phyloP scores from a whole-genome alignment of 2,113 vertebrate species.

The Ptilorrhoa leucosticta region DNA sequence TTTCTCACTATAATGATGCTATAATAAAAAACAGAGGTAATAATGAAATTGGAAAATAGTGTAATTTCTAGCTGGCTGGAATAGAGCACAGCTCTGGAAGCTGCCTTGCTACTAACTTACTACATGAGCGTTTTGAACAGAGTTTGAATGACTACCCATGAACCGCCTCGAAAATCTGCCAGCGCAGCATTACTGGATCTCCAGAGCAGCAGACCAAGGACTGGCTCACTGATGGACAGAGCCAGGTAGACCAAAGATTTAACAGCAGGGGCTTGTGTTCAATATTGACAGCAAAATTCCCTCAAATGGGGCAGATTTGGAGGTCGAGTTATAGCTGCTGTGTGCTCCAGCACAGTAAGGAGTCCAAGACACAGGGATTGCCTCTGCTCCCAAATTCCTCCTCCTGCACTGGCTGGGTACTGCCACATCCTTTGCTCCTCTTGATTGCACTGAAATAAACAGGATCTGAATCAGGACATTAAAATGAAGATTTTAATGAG shows the following conservation, averaged over 20 bases:
- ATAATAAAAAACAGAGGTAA: slow-evolving; percentile 60
- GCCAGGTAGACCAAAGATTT: background rate
- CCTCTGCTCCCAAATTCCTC: background rate
- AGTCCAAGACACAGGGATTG: background rate
- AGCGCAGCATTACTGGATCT: background rate
- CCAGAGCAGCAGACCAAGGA: background rate
- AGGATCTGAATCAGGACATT: slow-evolving; percentile 18
- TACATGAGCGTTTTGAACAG: background rate
- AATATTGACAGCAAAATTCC: background rate
- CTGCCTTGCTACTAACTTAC: background rate
- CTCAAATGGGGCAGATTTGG: background rate
- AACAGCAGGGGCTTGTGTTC: background rate
- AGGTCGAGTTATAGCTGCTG: background rate
- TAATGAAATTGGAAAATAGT: slow-evolving; percentile 45
- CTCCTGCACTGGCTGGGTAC: background rate
- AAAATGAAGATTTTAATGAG: slow-evolving; percentile 5
- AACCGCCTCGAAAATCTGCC: background rate
- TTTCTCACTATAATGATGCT: slow-evolving; percentile 56
- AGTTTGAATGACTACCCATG: background rate
- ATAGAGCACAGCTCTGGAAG: background rate
- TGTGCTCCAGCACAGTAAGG: background rate
- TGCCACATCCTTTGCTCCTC: background rate
- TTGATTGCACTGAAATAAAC: background rate
- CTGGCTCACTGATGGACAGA: background rate
- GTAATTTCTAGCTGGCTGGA: slow-evolving; percentile 44